Percentiles rank a stretch among this genome's conserved stretches.
Conservation (phyloP, 2,113 vertebrate species). For the Poeciliopsis prolifica region DNA sequence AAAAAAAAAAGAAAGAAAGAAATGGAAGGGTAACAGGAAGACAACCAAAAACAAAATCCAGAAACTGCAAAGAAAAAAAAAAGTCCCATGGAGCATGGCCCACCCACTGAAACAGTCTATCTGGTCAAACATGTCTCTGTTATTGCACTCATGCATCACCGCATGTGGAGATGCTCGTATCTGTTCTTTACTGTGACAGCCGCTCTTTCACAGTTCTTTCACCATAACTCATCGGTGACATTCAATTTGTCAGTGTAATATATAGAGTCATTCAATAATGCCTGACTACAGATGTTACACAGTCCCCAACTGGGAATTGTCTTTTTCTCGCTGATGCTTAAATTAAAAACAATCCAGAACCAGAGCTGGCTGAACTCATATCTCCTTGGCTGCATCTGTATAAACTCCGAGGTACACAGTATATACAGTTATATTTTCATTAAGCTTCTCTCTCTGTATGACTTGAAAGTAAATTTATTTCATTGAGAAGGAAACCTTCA, state of each 20-base stretch:
- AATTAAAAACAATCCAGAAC: conserved; percentile 36
- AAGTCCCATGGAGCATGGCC: no score
- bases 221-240: conserved; percentile 74
- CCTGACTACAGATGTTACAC: conserved; percentile 60
- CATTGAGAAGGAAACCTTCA: not conserved
- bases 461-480: not conserved
- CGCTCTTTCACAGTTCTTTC: conserved; percentile 33
- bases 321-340: conserved; percentile 45
- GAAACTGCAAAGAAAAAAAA: no score
- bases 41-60: not conserved
- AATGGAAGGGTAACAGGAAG: not conserved
- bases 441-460: not conserved
- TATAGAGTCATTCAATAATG: conserved; percentile 57
- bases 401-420: not conserved
- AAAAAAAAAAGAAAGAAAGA: not conserved
- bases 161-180: conserved; percentile 49
- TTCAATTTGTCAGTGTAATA: conserved; percentile 69
- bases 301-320: conserved; percentile 37
- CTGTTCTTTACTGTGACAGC: conserved; percentile 33
- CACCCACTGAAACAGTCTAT: not conserved
- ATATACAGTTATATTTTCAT: not conserved
- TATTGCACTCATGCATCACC: conserved; percentile 38
- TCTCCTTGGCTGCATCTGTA: conserved; percentile 44
- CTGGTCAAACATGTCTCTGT: conserved; percentile 10
- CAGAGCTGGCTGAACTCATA: conserved; percentile 47